Evolutionary conservation across 2,888 invertebrate genomes (phyloP).

Genomic region (Geotrupes spiniger): DNA sequence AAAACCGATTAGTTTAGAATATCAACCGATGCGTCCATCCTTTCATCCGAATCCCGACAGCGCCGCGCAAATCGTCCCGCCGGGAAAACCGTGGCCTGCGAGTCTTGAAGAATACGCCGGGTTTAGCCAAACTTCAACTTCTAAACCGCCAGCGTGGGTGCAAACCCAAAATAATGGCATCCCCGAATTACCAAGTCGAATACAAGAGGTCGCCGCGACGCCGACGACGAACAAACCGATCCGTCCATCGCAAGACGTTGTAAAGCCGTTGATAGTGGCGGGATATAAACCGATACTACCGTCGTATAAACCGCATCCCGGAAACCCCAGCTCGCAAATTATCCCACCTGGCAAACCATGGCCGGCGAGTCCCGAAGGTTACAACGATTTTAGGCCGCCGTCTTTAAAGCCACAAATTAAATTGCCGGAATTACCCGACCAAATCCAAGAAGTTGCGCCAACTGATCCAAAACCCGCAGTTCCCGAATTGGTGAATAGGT

Average conservation of each 20-base stretch:
- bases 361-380: constrained; percentile 26
- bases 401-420: no score
- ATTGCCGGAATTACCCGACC: not conserved
- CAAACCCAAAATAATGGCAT: not conserved
- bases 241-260: no score
- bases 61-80: constrained; percentile 19
- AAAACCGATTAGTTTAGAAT: constrained; percentile 19
- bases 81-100: constrained; percentile 28
- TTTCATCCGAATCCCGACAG: constrained; percentile 18
- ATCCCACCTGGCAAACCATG: constrained; percentile 26
- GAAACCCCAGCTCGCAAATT: constrained; percentile 13
- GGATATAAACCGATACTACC: constrained; percentile 17
- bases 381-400: constrained; percentile 21
- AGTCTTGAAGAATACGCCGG: constrained; percentile 22
- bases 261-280: constrained; percentile 1
- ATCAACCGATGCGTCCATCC: constrained; percentile 22
- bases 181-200: not conserved
- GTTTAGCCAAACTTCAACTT: constrained; percentile 22
- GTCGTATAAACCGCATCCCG: constrained; percentile 15
- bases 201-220: not conserved
- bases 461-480: no score
- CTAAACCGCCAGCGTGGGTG: not conserved
- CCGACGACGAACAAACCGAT: no score
- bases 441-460: not conserved
- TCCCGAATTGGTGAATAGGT: no score